These are phyloP conservation scores for Microcebus murinus DNA, from an alignment of 2,113 vertebrate genomes.

Conservation along the genomic window DNA sequence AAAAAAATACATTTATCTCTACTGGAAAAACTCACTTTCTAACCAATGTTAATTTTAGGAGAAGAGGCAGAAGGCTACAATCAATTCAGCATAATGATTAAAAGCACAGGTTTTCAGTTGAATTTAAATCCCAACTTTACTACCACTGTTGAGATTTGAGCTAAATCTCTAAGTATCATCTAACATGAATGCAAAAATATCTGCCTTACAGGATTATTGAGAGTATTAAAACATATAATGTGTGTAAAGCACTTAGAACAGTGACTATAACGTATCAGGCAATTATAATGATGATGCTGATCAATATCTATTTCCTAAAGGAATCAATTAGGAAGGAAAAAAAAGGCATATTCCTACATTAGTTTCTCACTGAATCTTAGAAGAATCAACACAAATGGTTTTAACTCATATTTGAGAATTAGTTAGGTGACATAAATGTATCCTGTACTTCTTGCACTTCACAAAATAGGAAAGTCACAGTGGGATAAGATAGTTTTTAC, in stretches of 20 bases:
- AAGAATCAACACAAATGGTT: background rate
- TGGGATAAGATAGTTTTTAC: background rate
- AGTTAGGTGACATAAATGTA: background rate
- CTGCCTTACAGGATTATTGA: background rate
- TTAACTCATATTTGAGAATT: background rate
- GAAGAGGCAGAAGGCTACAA: background rate
- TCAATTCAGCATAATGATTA: background rate
- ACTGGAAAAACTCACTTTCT: background rate
- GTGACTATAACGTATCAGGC: background rate
- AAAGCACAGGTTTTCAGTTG: background rate
- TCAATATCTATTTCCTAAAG: background rate
- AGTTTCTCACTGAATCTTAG: background rate
- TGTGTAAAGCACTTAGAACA: background rate
- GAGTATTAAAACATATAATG: background rate
- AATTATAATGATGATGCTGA: background rate
- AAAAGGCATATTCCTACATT: background rate
- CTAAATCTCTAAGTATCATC: background rate
- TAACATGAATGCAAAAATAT: background rate
- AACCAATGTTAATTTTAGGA: background rate
- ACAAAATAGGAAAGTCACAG: background rate
- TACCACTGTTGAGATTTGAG: background rate
- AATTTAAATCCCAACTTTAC: background rate
- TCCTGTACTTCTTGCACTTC: background rate
- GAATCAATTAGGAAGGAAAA: background rate
- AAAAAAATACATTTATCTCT: slow-evolving; percentile 12